Conservation (phyloP, 2,113 vertebrate species). For the Actenoides hombroni region DNA sequence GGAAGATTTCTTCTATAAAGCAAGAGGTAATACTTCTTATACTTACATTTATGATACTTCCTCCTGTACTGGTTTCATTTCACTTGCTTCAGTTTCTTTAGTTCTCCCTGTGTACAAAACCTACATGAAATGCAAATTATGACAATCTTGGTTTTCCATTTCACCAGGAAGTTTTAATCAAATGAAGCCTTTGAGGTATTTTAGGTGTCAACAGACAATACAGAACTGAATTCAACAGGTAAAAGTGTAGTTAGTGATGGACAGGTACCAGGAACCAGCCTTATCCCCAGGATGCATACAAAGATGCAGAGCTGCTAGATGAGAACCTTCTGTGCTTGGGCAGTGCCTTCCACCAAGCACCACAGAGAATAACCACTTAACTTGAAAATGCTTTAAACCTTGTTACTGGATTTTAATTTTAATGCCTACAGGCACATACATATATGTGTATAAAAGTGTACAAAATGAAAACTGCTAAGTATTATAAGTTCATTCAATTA, state of each 20-base stretch:
- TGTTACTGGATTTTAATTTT: background rate
- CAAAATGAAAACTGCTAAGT: background rate
- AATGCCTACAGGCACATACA: background rate
- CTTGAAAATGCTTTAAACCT: background rate
- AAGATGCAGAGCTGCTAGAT: background rate
- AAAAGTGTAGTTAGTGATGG: background rate
- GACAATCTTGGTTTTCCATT: background rate
- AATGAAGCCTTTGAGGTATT: background rate
- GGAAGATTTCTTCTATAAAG: background rate
- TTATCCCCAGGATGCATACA: background rate
- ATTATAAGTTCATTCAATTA: background rate
- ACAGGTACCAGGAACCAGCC: rapidly evolving
- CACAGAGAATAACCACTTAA: background rate
- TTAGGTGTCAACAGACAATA: background rate
- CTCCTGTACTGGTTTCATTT: background rate
- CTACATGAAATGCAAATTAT: background rate
- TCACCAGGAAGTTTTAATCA: background rate
- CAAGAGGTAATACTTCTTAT: background rate
- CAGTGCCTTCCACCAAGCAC: background rate
- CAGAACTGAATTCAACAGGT: background rate
- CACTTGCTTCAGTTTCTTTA: background rate
- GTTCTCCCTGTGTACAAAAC: background rate
- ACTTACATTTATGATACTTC: background rate
- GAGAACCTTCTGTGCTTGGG: background rate
- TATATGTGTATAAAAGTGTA: rapidly evolving